A percentile compares a stretch with the other conserved stretches of the same genome.
phyloP scores from a whole-genome alignment of 2,888 invertebrate genomes.

The Sericinus montela region DNA sequence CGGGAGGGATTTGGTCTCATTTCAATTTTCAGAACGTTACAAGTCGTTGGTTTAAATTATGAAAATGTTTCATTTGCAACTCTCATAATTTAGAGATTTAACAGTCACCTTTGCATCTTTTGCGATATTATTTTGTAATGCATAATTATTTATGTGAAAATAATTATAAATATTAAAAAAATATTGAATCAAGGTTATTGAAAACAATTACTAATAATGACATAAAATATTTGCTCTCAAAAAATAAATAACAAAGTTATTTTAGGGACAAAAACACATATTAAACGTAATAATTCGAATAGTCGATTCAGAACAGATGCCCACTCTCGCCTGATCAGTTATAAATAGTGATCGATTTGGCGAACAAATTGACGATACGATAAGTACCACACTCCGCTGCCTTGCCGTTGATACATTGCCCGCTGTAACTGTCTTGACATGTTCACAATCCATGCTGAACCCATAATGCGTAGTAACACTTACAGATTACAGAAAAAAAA shows the following conservation, averaged over 20 bases:
- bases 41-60: neutral
- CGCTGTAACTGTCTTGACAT: conserved; percentile 16
- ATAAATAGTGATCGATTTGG: conserved; percentile 73
- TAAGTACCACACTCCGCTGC: conserved; percentile 30
- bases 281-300: too few relatives aligned
- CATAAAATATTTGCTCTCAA: too few relatives aligned
- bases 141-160: too few relatives aligned
- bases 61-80: conserved; percentile 5
- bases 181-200: too few relatives aligned
- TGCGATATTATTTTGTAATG: too few relatives aligned
- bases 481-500: too few relatives aligned
- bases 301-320: conserved; percentile 2
- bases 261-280: too few relatives aligned
- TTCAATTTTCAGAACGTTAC: conserved; percentile 11
- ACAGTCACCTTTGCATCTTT: too few relatives aligned
- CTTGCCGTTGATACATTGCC: conserved; percentile 22
- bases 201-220: too few relatives aligned
- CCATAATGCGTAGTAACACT: too few relatives aligned
- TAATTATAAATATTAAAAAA: too few relatives aligned
- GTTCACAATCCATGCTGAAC: neutral
- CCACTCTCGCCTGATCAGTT: conserved; percentile 28
- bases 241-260: too few relatives aligned
- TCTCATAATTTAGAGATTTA: neutral
- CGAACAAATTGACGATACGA: conserved; percentile 53
- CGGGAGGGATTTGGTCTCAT: conserved; percentile 4